These are phyloP conservation scores for Cheilosia variabilis DNA, from an alignment of 2,888 invertebrate species.

Conservation along the genomic window DNA sequence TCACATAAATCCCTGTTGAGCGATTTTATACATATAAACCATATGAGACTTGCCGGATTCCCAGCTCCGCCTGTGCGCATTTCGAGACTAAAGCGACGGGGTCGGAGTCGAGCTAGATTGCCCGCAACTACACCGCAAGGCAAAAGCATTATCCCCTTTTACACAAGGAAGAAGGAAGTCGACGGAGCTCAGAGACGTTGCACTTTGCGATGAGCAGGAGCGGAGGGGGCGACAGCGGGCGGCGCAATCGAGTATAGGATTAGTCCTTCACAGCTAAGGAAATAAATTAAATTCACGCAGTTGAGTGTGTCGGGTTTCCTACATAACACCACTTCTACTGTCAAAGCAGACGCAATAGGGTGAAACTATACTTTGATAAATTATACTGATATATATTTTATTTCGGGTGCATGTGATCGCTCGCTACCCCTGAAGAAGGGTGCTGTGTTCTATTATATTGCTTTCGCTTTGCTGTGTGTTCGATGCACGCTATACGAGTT, in stretches of 20 bases:
- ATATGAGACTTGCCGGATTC: conserved; percentile 64
- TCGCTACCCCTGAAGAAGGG: conserved; percentile 13
- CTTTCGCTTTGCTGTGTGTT: conserved; percentile 8
- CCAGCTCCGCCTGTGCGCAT: conserved; percentile 61
- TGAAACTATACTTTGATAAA: conserved; percentile 70
- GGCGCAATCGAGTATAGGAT: conserved; percentile 64
- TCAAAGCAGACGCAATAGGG: conserved; percentile 58
- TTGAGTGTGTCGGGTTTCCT: conserved; percentile 72
- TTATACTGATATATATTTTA: conserved; percentile 71
- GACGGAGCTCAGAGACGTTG: conserved; percentile 13
- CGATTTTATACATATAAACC: conserved; percentile 63
- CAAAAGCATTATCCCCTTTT: conserved; percentile 70
- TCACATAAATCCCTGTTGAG: conserved; percentile 73
- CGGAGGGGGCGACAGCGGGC: conserved; percentile 21
- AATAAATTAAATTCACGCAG: conserved; percentile 75
- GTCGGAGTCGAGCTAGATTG: conserved; percentile 44
- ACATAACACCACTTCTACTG: conserved; percentile 66
- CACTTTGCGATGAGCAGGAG: conserved; percentile 45
- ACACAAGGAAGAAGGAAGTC: conserved; percentile 32
- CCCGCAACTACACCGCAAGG: conserved; percentile 75
- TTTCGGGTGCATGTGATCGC: conserved; percentile 72
- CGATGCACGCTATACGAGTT: conserved; percentile 57
- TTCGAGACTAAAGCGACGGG: conserved; percentile 69
- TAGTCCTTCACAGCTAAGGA: conserved; percentile 71
- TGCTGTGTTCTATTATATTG: conserved; percentile 3